Evolutionary conservation across 2,888 invertebrate species (phyloP).

Genomic region (Alloscopus bannaensis): DNA sequence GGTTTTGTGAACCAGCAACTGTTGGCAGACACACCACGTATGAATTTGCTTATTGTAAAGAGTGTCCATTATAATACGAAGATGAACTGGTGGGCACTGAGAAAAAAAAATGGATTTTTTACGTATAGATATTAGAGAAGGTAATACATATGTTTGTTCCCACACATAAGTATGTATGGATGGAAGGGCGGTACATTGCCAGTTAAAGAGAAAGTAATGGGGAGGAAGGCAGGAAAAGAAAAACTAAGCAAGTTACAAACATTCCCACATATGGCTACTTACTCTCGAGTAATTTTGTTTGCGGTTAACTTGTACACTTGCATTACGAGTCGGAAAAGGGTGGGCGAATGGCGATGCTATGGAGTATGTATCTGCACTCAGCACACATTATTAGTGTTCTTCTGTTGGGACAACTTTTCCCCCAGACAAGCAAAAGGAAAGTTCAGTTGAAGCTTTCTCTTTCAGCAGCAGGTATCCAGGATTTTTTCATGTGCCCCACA

Average conservation of each 20-base stretch:
- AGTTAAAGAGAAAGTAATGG: too few species aligned
- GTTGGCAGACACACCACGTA: not conserved
- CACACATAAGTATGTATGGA: too few species aligned
- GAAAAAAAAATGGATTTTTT: not conserved
- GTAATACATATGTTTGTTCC: not conserved
- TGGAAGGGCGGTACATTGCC: too few species aligned
- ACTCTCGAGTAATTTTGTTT: conserved; percentile 3
- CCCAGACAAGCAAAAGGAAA: too few species aligned
- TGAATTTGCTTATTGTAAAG: not conserved
- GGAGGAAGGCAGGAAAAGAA: too few species aligned
- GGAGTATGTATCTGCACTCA: conserved; percentile 13
- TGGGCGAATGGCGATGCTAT: conserved; percentile 3
- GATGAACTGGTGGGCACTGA: not conserved
- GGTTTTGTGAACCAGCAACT: not conserved
- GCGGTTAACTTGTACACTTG: conserved; percentile 42
- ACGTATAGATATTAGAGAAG: not conserved
- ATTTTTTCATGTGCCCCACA: conserved; percentile 21
- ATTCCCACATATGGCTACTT: not conserved
- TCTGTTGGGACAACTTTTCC: conserved; percentile 32
- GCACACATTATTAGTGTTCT: too few species aligned
- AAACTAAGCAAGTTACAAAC: too few species aligned
- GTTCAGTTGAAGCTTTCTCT: conserved; percentile 6
- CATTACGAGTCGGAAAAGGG: conserved; percentile 8
- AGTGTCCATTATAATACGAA: not conserved
- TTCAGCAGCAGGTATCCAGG: conserved; percentile 18